Base-by-base conservation (phyloP, 1,140 invertebrate genomes). In the Plodia interpunctella region DNA sequence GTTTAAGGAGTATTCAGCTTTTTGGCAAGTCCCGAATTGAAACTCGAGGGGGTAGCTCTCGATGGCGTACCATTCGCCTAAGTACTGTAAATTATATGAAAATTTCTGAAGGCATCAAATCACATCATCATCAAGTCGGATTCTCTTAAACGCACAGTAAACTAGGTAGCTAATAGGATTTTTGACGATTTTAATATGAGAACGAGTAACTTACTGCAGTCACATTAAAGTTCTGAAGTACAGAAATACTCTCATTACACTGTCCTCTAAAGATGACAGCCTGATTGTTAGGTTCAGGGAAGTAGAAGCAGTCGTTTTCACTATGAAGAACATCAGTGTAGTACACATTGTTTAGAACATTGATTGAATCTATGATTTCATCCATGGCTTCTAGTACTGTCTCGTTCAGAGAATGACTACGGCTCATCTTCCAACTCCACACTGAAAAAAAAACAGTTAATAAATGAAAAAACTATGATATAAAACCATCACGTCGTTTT, bases 361-460 rank as follows among this genome's bases (percentile, higher is more conserved):
- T 57, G 1, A 87, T 65, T 2, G 25, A 57, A 35, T 77, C 56
- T 0, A 83, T 68, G 0, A 82, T 53, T 18, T 38, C 49, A 50
- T 82, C 64, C 17, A 87, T 87, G 6, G 60, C 68, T 2, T 62
- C 38, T 6, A 51, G 68, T 6, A 28, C 57, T 3, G 17, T n/a
- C 10, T 30, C n/a, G 11, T 25, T 19, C n/a, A 58, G 19, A 20
- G n/a, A 19, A 2, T 32, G 30, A 1, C 49, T 30, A 10, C 81
- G 70, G 51, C 81, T 84, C 3, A 87, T 49, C 54, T 85, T 87
- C 83, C 83, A 83, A 17, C 77, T 78, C 52, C 54, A 76, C 11
- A 86, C 83, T 86, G 62, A 55, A 21, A 44, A 58, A 55, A 59
- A 51, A 15, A 17, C 57, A 56, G 10, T 5, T 35, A 30, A 32